Evolutionary conservation across 1,140 invertebrate genomes (phyloP).

Genomic region (Pogonomyrmex barbatus): DNA sequence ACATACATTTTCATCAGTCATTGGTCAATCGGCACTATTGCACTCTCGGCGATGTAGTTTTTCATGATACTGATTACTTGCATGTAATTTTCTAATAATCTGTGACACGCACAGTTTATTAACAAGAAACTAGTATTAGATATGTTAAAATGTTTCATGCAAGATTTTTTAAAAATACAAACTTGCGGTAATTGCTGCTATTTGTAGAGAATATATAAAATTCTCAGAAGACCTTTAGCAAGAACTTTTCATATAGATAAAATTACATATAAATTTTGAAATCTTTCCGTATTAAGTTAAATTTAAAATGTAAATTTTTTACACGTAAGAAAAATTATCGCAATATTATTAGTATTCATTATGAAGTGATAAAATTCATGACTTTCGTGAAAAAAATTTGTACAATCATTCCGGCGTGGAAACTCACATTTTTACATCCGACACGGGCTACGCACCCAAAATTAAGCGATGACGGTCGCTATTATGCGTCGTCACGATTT

Average conservation of each 20-base stretch:
- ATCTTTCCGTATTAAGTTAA: background rate
- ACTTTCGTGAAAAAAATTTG: constrained; percentile 12
- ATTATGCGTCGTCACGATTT: constrained; percentile 57
- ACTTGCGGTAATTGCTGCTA: background rate
- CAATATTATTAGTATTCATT: background rate
- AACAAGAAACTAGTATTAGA: constrained; percentile 3
- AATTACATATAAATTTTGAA: background rate
- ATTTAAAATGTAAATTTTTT: background rate
- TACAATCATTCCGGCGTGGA: constrained; percentile 23
- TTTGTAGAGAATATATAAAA: constrained; percentile 33
- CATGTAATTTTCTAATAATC: background rate
- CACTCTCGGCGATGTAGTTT: background rate
- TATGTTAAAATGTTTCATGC: background rate
- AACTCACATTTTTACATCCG: constrained; percentile 32
- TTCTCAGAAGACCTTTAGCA: background rate
- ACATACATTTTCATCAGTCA: constrained; percentile 30
- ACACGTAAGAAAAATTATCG: background rate
- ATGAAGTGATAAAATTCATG: constrained; percentile 24
- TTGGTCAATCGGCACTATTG: background rate
- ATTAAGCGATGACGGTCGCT: constrained; percentile 42
- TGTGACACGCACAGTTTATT: constrained; percentile 17
- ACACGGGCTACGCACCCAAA: constrained; percentile 16
- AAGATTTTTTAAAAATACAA: background rate
- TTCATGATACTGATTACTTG: constrained; percentile 22
- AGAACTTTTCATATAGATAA: background rate